Evolutionary conservation across 2,113 vertebrate species (phyloP).

Genomic region (Myodes glareolus): DNA sequence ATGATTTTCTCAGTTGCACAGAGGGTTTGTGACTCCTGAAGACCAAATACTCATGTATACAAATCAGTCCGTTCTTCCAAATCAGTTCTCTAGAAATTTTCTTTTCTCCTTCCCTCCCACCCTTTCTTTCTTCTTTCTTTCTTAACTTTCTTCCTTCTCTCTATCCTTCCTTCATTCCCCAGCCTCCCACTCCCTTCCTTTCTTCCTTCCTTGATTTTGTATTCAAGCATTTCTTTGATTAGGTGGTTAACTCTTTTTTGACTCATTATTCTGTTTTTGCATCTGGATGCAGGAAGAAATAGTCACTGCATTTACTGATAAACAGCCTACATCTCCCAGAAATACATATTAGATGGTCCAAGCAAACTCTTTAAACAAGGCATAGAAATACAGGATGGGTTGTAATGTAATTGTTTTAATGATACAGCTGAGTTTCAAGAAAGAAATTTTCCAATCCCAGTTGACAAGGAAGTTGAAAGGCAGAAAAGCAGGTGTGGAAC

Average conservation of each 20-base stretch:
- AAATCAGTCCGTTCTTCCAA: neutral
- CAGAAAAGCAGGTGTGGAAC: neutral
- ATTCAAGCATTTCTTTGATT: neutral
- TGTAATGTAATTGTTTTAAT: conserved; percentile 23
- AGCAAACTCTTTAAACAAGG: neutral
- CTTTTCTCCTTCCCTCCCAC: too few species aligned
- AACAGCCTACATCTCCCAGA: neutral
- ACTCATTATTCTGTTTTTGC: neutral
- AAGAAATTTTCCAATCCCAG: conserved; percentile 8
- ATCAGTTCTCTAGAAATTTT: neutral
- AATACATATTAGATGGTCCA: neutral
- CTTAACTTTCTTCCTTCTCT: neutral
- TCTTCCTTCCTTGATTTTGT: neutral
- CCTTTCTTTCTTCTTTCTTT: too few species aligned
- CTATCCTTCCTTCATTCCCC: accelerated
- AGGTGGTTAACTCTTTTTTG: neutral
- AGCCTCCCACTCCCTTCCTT: neutral
- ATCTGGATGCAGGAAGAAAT: neutral
- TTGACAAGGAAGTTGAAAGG: neutral
- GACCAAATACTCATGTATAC: neutral
- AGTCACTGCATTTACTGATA: neutral
- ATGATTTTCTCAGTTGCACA: neutral
- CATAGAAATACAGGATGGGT: neutral
- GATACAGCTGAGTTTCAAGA: neutral
- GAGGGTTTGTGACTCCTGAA: neutral